A percentile compares a stretch with the other conserved stretches of the same genome.
Conservation (phyloP, 2,888 invertebrate species). For the Apantesis nais region DNA sequence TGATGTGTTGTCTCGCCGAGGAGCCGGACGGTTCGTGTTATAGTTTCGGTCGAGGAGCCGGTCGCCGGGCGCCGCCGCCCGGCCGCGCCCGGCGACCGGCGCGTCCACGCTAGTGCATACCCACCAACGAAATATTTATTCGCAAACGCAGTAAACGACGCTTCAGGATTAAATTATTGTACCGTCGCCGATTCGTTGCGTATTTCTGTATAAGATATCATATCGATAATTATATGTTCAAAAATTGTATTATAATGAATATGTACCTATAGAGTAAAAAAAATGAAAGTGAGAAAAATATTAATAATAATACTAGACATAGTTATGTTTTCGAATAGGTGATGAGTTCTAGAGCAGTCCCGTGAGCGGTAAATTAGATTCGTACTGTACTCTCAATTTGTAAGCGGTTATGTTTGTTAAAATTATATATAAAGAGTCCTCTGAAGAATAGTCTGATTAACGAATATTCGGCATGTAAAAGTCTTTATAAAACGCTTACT, state of each 20-base stretch:
- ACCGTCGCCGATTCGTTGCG: constrained; percentile 82
- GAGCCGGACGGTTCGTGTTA: constrained; percentile 48
- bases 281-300: constrained; percentile 85
- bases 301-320: constrained; percentile 82
- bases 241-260: constrained; percentile 83
- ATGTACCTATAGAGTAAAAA: constrained; percentile 83
- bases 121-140: constrained; percentile 80
- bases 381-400: constrained; percentile 81
- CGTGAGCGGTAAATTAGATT: constrained; percentile 71
- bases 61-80: constrained; percentile 36
- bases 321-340: constrained; percentile 82
- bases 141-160: constrained; percentile 79
- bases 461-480: constrained; percentile 86
- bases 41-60: constrained; percentile 42
- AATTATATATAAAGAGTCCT: constrained; percentile 85
- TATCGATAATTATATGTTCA: constrained; percentile 85
- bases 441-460: constrained; percentile 86
- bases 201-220: constrained; percentile 83
- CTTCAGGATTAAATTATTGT: constrained; percentile 79
- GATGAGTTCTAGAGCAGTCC: constrained; percentile 77
- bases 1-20: constrained; percentile 56
- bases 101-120: constrained; percentile 52
- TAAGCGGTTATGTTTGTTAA: constrained; percentile 85
- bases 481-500: constrained; percentile 86
- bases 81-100: constrained; percentile 31